Evolutionary conservation across 2,888 invertebrate genomes (phyloP), one percentile per base, ranked within the genome.

Genomic region (Ramazzottius varieornatus): DNA sequence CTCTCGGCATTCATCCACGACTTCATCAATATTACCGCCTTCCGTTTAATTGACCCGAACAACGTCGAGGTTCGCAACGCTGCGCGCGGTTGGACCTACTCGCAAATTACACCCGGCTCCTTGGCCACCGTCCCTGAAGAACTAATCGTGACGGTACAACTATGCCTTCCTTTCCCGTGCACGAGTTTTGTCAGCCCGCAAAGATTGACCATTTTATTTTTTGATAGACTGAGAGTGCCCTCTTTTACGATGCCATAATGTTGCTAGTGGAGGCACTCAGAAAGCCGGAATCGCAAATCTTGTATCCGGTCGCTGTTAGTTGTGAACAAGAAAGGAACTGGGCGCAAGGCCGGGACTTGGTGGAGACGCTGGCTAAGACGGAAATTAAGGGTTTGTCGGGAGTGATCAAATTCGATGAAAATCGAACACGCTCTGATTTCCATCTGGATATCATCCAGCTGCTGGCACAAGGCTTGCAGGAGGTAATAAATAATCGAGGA

Each of bases 1-100:
- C 70, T 76, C 67, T 73, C 73, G 63, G 73, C 74, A 66, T 75
- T 72, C 68, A 70, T 72, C 32, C 72, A 75, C 68, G 74, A 74
- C 65, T 73, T 72, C 66, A 72, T 73, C 40, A 75, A 75, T 68
- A 69, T 75, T 33, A 75, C 75, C 20, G 73, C 73, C 2, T 74
- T 73, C 67, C 71, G 74, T 33, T 65, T 76, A 29, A 64, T 65
- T n/a, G 66, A 67, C 33, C 54, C 54, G n/a, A 54, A 29, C 8
- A 4, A 16, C 16, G 29, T 8, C 4, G 24, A 54, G 4, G 54
- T 54, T 29, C 13, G 29, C 8, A 54, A 16, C 4, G 54, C 54
- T 24, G 54, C 29, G 13, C 54, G 54, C 4, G 54, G 54, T 8
- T 54, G 54, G 54, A 54, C 54, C 20, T 16, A 16, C 4, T 4